These are phyloP conservation scores for Heloderma charlesbogerti DNA, from an alignment of 2,113 vertebrate species.

Conservation along the genomic window DNA sequence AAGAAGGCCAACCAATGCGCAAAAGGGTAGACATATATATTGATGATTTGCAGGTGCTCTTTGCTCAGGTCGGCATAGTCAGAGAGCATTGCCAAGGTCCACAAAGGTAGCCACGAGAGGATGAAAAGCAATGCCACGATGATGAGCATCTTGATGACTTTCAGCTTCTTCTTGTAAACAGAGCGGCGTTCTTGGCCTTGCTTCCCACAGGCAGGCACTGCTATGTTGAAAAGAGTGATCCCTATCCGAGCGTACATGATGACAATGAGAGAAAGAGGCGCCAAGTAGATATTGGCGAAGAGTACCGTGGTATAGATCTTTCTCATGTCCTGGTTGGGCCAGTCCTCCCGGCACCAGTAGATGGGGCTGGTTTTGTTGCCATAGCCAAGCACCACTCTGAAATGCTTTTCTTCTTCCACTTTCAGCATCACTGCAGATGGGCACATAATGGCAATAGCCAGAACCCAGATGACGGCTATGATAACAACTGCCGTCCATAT, in stretches of 20 bases:
- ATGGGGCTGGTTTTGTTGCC: constrained; percentile 83
- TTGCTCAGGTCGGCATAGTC: constrained; percentile 87
- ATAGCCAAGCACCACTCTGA: constrained; percentile 79
- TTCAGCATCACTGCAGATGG: constrained; percentile 92
- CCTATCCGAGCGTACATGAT: constrained; percentile 90
- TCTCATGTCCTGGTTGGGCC: constrained; percentile 90
- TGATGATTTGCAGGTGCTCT: constrained; percentile 82
- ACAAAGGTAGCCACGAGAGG: constrained; percentile 92
- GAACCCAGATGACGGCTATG: constrained; percentile 86
- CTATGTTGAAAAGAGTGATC: constrained; percentile 82
- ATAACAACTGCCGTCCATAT: constrained; percentile 79
- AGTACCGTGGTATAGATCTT: constrained; percentile 92
- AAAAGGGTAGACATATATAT: constrained; percentile 92
- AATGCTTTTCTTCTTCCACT: constrained; percentile 84
- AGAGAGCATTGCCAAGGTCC: constrained; percentile 93
- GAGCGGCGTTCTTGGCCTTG: constrained; percentile 75
- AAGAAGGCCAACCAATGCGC: constrained; percentile 95
- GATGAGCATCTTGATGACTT: constrained; percentile 91
- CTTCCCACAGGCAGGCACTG: constrained; percentile 67
- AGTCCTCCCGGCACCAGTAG: constrained; percentile 92
- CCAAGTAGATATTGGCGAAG: constrained; percentile 92
- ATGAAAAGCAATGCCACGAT: constrained; percentile 88
- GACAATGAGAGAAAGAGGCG: constrained; percentile 86
- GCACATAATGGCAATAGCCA: constrained; percentile 90
- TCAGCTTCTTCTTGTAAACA: constrained; percentile 85